Evolutionary conservation across 2,888 invertebrate genomes (phyloP).

Genomic region (Meta bourneti): DNA sequence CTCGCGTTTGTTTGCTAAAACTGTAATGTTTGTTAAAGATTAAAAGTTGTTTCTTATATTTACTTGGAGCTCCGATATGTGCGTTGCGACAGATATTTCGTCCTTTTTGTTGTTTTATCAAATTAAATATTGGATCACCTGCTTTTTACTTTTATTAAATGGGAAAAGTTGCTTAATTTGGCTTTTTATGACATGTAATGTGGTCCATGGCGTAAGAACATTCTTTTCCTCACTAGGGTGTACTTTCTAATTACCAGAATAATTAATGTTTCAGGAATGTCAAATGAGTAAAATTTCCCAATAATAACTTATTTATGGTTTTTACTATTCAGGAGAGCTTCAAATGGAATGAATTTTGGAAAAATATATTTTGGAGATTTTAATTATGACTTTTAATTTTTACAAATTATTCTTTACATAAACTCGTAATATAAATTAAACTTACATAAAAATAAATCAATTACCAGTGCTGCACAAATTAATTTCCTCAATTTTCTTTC

Average conservation of each 20-base stretch:
- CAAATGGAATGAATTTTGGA: no score
- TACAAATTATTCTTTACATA: no score
- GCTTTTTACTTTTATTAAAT: conserved; percentile 30
- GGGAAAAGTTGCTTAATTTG: conserved; percentile 9
- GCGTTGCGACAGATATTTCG: neutral
- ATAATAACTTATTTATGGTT: no score
- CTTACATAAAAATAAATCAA: no score
- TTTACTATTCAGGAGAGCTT: no score
- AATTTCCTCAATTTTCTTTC: no score
- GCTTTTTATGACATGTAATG: neutral
- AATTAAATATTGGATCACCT: conserved; percentile 28
- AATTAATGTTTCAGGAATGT: neutral
- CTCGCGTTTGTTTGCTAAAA: conserved; percentile 6
- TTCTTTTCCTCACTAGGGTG: neutral
- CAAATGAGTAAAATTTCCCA: neutral
- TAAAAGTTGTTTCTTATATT: conserved; percentile 24
- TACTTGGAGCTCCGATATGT: neutral
- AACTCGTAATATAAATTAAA: no score
- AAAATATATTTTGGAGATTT: no score
- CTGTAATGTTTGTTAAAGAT: conserved; percentile 34
- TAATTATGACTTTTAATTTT: no score
- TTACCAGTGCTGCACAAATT: no score
- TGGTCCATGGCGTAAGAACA: neutral
- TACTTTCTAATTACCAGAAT: neutral
- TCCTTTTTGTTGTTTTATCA: neutral